Base-by-base conservation (phyloP, 2,888 invertebrate species). In the Ectobius pallidus region DNA sequence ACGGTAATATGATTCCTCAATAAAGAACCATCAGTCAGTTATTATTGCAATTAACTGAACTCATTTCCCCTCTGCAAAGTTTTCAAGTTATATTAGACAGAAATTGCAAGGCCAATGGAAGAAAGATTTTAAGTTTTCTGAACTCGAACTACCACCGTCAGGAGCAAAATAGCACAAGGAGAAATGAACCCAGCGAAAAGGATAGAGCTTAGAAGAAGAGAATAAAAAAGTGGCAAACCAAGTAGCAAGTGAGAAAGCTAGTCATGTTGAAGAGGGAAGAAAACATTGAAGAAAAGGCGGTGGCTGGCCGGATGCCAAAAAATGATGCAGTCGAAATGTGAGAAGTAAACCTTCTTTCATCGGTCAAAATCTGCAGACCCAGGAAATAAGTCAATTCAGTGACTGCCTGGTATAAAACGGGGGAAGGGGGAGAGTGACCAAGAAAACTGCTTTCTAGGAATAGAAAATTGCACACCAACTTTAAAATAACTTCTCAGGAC, bases 331-430 rank as follows among this genome's bases (percentile, higher is more conserved):
- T 20, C 18, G 39, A 39, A 46, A 52, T 25, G 52, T 11, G 52
- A 22, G 52, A 52, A 52, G 22, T 4, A 52, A 52, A 52, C 52
- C 52, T 52, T 49, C 49, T 49, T 52, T 52, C 52, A 25, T 52
- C 52, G 25, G 2, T 52, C 22, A 1, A 14, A 52, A 22, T 52
- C 52, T 22, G 11, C 9, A 18, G 11, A 14, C 22, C 52, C 52
- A 2, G 52, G 52, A 46, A 25, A 52, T 52, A 52, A 52, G 52
- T 52, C 52, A 52, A 52, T 52, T 52, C 52, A 52, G 52, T 2
- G 52, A 25, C 22, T 52, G 25, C 14, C 25, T 20, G 25, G 14
- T 52, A 25, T 7, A 52, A 52, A 52, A 14, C 25, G 11, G 14
- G 14, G 52, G 3, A 14, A 25, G 25, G 4, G 52, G 11, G 7